Conservation (phyloP, 1,140 invertebrate species). For the Nixonia krombeini region DNA sequence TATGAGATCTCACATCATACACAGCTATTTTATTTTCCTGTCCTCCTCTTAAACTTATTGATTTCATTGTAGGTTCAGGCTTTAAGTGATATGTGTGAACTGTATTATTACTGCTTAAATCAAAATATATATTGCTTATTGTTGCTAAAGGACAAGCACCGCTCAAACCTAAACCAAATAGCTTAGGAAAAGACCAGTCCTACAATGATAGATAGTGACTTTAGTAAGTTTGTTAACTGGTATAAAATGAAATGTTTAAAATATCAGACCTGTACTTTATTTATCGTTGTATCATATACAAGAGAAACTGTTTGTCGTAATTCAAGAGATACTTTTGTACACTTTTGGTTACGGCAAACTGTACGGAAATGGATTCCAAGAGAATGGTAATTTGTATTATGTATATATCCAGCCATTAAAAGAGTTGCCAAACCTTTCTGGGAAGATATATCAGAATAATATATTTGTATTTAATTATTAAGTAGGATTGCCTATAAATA, state of each 20-base stretch:
- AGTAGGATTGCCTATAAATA: background rate
- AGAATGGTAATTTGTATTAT: slow-evolving; percentile 95
- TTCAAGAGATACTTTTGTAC: slow-evolving; percentile 79
- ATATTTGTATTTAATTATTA: background rate
- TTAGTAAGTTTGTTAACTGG: background rate
- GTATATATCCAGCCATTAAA: slow-evolving; percentile 91
- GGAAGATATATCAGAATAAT: slow-evolving; percentile 13
- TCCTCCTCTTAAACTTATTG: slow-evolving; percentile 78
- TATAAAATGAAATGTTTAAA: background rate
- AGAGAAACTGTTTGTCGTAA: slow-evolving; percentile 87
- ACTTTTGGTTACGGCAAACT: slow-evolving; percentile 79
- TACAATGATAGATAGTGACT: slow-evolving; percentile 41
- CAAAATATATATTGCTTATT: slow-evolving; percentile 86
- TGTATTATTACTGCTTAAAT: slow-evolving; percentile 78
- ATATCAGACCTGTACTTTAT: slow-evolving; percentile 53
- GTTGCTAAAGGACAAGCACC: slow-evolving; percentile 85
- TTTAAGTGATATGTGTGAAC: slow-evolving; percentile 73
- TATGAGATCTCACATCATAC: slow-evolving; percentile 76
- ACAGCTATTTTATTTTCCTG: slow-evolving; percentile 77
- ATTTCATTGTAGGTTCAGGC: slow-evolving; percentile 73
- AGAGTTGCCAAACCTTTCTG: slow-evolving; percentile 86
- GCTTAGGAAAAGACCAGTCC: slow-evolving; percentile 88
- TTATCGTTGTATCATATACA: slow-evolving; percentile 82
- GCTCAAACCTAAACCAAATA: slow-evolving; percentile 88
- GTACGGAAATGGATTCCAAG: slow-evolving; percentile 88